Percentiles rank a stretch among this genome's conserved stretches.
Evolutionary conservation across 2,888 invertebrate genomes (phyloP).

Genomic region (Scaptomyza reducta): DNA sequence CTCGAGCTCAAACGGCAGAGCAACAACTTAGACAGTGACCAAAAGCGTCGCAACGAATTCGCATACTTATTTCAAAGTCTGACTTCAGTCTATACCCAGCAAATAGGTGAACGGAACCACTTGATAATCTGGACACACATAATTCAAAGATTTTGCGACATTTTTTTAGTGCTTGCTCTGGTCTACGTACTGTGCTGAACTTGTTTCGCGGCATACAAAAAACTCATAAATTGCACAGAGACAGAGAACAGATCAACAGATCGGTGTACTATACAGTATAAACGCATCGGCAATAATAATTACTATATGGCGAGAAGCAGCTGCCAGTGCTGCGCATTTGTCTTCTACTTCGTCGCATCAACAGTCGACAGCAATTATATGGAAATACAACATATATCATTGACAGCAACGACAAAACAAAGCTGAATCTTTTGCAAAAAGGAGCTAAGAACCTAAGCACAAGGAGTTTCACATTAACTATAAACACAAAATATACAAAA

Average conservation of each 20-base stretch:
- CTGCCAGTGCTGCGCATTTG: constrained; percentile 72
- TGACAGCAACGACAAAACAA: constrained; percentile 44
- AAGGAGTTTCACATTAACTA: not conserved
- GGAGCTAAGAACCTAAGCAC: not conserved
- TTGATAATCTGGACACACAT: constrained; percentile 20
- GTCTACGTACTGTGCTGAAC: constrained; percentile 36
- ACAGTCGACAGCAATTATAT: constrained; percentile 46
- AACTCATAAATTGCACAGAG: constrained; percentile 44
- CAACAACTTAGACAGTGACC: constrained; percentile 54
- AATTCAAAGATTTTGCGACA: constrained; percentile 2
- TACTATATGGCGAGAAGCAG: constrained; percentile 63
- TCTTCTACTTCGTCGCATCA: constrained; percentile 43
- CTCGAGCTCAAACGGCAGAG: constrained; percentile 46
- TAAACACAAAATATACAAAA: constrained; percentile 9
- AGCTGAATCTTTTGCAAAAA: constrained; percentile 52
- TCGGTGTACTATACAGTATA: constrained; percentile 34
- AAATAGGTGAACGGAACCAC: constrained; percentile 10
- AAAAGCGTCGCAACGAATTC: constrained; percentile 54
- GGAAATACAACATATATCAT: constrained; percentile 58
- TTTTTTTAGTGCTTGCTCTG: constrained; percentile 19
- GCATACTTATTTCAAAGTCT: not conserved
- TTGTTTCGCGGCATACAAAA: constrained; percentile 36
- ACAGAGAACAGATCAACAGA: constrained; percentile 36
- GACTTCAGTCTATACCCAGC: not conserved
- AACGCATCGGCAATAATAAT: constrained; percentile 21